Evolutionary conservation across 2,888 invertebrate genomes (phyloP).

Genomic region (Acronicta psi): DNA sequence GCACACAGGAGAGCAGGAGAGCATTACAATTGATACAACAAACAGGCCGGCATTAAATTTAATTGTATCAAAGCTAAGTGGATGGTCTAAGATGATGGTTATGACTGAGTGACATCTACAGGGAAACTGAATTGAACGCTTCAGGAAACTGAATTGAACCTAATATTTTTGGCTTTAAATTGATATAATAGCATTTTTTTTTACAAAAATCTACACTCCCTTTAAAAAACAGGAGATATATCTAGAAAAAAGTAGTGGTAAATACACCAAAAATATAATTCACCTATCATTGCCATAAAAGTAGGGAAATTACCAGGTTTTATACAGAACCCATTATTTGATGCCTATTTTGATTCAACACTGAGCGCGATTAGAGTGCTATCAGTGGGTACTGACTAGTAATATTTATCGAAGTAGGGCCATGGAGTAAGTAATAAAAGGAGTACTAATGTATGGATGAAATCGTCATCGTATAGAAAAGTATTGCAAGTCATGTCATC

Average conservation of each 20-base stretch:
- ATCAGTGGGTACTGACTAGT: conserved; percentile 5
- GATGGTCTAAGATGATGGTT: too few species aligned
- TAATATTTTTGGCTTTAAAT: too few species aligned
- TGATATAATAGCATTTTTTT: neutral
- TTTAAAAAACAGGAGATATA: conserved; percentile 12
- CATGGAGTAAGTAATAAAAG: conserved; percentile 34
- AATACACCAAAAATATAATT: conserved; percentile 23
- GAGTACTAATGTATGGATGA: conserved; percentile 19
- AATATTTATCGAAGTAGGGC: conserved; percentile 20
- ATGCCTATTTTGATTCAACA: conserved; percentile 8
- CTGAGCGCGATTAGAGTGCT: conserved; percentile 28
- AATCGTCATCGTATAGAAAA: neutral
- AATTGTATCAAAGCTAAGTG: too few species aligned
- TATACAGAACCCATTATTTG: conserved; percentile 26
- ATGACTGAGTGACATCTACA: too few species aligned
- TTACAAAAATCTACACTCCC: conserved; percentile 8
- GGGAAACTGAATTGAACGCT: too few species aligned
- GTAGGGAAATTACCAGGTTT: conserved; percentile 4
- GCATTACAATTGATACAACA: too few species aligned
- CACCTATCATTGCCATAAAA: conserved; percentile 6
- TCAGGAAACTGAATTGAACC: too few species aligned
- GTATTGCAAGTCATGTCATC: conserved; percentile 12
- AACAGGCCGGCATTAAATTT: too few species aligned
- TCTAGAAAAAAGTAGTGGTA: conserved; percentile 22
- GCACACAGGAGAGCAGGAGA: too few species aligned